Evolutionary conservation across 1,140 invertebrate genomes (phyloP), one percentile per base, ranked within the genome.

Genomic region (Diplogasteroides magnus): DNA sequence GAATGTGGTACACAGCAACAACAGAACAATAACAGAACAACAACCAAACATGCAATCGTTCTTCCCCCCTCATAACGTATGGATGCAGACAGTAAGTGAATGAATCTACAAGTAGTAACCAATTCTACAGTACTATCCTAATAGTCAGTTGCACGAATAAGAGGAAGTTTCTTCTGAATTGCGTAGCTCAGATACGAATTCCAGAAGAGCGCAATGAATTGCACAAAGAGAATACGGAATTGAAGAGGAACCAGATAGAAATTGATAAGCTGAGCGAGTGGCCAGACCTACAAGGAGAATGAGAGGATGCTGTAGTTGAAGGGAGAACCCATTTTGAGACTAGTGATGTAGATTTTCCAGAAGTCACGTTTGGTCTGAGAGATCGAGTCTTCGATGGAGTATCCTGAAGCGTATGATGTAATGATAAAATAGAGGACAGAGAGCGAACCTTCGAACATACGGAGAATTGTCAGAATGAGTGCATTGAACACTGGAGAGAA

Each of bases 401-500:
- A 64, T 64, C 62, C 62, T n/a, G n/a, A n/a, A n/a, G n/a, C n/a
- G n/a, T n/a, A n/a, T n/a, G n/a, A n/a, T n/a, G n/a, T n/a, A n/a
- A n/a, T n/a, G n/a, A n/a, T n/a, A n/a, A n/a, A n/a, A n/a, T n/a
- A n/a, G n/a, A n/a, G n/a, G n/a, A n/a, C n/a, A n/a, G 6, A 19
- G 6, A 48, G 6, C 19, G 19, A 48, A 48, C 73, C 73, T 68
- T 74, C 73, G 25, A 72, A 32, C 26, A 73, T 28, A 58, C 73
- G 73, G 0, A 74, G 69, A 32, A 29, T 65, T n/a, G 72, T 31
- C 27, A 74, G 62, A 60, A 74, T 71, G 31, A 61, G 31, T 0
- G 69, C 73, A 31, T 71, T 74, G 64, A 74, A 73, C 14, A 48
- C 25, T 19, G 73, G 73, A 57, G 67, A 25, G 29, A 69, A 69